phyloP scores from a whole-genome alignment of 2,113 vertebrate genomes.

The Anarrhichthys ocellatus region DNA sequence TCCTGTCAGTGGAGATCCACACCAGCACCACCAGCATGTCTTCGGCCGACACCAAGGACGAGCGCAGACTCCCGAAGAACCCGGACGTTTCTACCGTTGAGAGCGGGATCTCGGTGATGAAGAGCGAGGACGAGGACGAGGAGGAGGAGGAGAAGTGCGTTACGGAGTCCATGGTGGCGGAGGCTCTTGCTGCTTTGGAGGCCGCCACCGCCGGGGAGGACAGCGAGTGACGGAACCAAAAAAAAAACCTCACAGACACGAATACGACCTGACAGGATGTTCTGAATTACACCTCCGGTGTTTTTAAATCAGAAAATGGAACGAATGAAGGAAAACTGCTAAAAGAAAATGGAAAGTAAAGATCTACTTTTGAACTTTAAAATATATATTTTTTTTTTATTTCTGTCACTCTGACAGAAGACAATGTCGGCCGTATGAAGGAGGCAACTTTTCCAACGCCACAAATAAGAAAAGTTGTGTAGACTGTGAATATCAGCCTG shows the following conservation, averaged over 20 bases:
- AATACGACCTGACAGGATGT: background rate
- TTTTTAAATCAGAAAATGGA: background rate
- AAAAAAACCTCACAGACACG: background rate
- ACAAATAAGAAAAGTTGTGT: constrained; percentile 32
- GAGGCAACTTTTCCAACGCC: constrained; percentile 23
- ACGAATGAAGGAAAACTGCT: constrained; percentile 61
- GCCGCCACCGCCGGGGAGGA: constrained; percentile 94
- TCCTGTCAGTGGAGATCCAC: constrained; percentile 81
- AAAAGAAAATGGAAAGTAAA: background rate
- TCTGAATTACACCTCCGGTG: background rate
- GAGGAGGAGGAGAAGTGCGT: constrained; percentile 69
- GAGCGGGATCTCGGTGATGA: constrained; percentile 63
- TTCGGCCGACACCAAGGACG: constrained; percentile 77
- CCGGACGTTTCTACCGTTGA: constrained; percentile 57
- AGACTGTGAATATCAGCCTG: constrained; percentile 39
- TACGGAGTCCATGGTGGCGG: constrained; percentile 91
- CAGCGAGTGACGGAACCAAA: constrained; percentile 56
- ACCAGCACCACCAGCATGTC: constrained; percentile 84
- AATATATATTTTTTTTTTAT: constrained; percentile 28
- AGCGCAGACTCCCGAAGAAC: constrained; percentile 44
- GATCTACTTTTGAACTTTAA: constrained; percentile 47
- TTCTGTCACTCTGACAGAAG: constrained; percentile 17
- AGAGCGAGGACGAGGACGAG: constrained; percentile 68
- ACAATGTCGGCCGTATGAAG: constrained; percentile 38
- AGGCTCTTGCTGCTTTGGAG: constrained; percentile 93